Percentiles rank a stretch among this genome's conserved stretches.
phyloP scores from a whole-genome alignment of 92 coral and sea anemone genomes.

The Chrysogorgia sp. region DNA sequence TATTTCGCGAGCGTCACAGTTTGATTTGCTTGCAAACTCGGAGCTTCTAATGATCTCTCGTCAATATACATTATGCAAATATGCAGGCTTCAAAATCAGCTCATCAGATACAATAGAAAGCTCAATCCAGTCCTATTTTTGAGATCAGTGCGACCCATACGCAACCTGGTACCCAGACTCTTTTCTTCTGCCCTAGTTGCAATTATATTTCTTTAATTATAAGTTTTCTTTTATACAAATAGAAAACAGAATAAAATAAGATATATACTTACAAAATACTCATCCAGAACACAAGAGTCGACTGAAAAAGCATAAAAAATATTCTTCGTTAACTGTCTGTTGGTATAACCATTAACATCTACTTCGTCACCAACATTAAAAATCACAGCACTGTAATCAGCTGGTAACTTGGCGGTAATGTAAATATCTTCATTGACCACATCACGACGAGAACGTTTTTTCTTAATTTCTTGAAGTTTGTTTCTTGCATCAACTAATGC shows the following conservation, averaged over 20 bases:
- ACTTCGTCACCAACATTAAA: constrained; percentile 79
- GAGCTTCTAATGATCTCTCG: too few species aligned
- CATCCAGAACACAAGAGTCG: constrained; percentile 80
- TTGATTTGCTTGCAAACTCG: too few species aligned
- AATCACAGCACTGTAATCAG: constrained; percentile 66
- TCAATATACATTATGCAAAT: too few species aligned
- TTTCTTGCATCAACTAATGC: constrained; percentile 22
- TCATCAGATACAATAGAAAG: too few species aligned
- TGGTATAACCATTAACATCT: constrained; percentile 74
- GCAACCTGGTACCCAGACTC: too few species aligned
- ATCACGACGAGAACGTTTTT: constrained; percentile 44
- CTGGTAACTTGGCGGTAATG: constrained; percentile 85
- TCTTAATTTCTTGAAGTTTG: neutral
- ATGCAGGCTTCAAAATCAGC: too few species aligned
- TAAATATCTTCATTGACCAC: constrained; percentile 26
- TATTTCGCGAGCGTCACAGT: too few species aligned
- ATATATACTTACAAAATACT: constrained; percentile 65
- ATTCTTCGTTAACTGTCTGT: constrained; percentile 68
- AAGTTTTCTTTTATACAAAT: neutral
- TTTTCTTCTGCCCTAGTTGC: too few species aligned
- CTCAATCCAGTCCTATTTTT: too few species aligned
- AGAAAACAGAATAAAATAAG: neutral
- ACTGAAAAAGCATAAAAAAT: constrained; percentile 77
- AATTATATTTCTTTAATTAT: neutral
- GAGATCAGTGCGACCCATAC: too few species aligned